These are phyloP conservation scores for Nemopilema nomurai DNA, from an alignment of 30 jellyfish, hydroid and myxozoan genomes.

Conservation along the genomic window DNA sequence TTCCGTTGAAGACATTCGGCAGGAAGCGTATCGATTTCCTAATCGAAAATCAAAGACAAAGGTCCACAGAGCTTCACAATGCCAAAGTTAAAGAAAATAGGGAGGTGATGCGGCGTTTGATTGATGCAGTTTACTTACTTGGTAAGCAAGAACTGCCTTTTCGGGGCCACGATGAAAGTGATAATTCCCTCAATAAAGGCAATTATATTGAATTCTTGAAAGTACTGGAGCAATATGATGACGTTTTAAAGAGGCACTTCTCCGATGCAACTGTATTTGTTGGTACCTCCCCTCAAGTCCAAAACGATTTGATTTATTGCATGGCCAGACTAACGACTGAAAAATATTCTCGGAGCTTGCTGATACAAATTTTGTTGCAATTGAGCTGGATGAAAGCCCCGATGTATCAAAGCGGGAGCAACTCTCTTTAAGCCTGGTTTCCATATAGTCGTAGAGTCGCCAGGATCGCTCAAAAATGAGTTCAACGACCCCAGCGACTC, in stretches of 20 bases:
- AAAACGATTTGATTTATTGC: constrained; percentile 13
- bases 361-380: constrained; percentile 37
- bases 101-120: constrained; percentile 39
- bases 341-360: constrained; percentile 39
- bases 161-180: constrained; percentile 46
- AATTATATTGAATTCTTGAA: constrained; percentile 14
- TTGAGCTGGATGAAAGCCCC: constrained; percentile 59
- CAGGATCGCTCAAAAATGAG: too few species aligned
- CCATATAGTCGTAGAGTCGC: too few species aligned
- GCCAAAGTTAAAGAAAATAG: constrained; percentile 23
- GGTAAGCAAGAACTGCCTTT: constrained; percentile 36
- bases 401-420: constrained; percentile 41
- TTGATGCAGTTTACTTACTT: constrained; percentile 31
- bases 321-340: constrained; percentile 1
- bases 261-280: constrained; percentile 51
- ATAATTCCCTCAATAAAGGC: constrained; percentile 21
- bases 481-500: too few species aligned
- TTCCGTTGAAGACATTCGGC: constrained; percentile 24
- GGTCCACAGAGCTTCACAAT: constrained; percentile 13
- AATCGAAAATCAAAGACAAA: too few species aligned
- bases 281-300: constrained; percentile 40
- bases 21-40: too few species aligned
- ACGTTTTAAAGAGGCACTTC: constrained; percentile 15
- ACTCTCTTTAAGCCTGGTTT: too few species aligned
- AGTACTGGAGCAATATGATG: constrained; percentile 22